phyloP scores from a whole-genome alignment of 2,888 invertebrate genomes.

The Lasioglossum malachurum region DNA sequence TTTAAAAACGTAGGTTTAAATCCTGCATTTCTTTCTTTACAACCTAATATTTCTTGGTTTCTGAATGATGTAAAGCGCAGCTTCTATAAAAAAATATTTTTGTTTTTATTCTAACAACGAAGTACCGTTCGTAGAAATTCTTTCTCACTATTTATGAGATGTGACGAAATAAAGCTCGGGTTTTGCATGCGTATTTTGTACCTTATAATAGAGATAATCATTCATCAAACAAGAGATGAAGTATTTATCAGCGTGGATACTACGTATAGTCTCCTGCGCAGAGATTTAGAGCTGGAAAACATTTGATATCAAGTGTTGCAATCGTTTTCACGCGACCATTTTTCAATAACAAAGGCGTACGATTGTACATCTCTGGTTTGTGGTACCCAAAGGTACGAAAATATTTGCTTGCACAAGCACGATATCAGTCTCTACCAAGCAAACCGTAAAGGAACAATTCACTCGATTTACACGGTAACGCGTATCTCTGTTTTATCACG shows the following conservation, averaged over 20 bases:
- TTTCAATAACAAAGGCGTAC: slow-evolving; percentile 17
- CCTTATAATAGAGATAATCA: not conserved
- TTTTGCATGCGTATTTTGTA: not conserved
- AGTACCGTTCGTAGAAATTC: not conserved
- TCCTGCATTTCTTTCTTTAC: too few relatives aligned
- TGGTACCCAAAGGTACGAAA: slow-evolving; percentile 55
- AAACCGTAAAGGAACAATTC: slow-evolving; percentile 50
- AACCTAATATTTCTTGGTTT: not conserved
- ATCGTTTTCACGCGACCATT: not conserved
- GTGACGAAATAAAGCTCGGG: not conserved
- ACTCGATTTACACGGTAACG: slow-evolving; percentile 51
- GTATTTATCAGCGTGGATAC: not conserved
- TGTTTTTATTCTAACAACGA: not conserved
- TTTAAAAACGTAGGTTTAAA: too few relatives aligned
- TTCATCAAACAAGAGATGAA: not conserved
- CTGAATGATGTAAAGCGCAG: not conserved
- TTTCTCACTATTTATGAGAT: not conserved
- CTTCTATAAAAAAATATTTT: not conserved
- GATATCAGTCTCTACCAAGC: slow-evolving; percentile 59
- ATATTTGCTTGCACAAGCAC: slow-evolving; percentile 63
- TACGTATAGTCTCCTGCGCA: not conserved
- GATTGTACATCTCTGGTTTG: slow-evolving; percentile 24
- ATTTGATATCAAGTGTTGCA: not conserved
- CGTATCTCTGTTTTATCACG: slow-evolving; percentile 45
- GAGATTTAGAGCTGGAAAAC: not conserved